These are phyloP conservation scores for Malurus alboscapulatus DNA, from an alignment of 2,113 vertebrate genomes.

Conservation along the genomic window DNA sequence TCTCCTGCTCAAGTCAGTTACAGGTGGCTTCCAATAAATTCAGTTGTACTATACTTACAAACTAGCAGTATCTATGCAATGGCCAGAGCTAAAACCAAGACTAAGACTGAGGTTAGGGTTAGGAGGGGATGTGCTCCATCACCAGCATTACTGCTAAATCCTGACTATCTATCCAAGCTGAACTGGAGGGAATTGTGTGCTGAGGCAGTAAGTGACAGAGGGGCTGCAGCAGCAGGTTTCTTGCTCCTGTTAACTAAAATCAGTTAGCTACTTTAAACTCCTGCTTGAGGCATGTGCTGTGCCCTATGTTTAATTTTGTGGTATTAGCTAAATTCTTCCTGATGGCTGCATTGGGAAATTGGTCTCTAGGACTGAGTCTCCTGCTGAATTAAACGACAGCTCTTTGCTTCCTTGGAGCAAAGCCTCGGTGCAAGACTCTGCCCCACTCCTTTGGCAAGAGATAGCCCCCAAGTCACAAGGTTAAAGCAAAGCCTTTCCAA, in stretches of 20 bases:
- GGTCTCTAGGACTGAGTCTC: neutral
- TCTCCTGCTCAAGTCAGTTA: neutral
- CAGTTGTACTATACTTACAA: neutral
- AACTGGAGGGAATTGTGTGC: accelerated
- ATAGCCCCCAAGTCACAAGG: neutral
- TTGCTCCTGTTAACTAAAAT: neutral
- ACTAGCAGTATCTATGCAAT: neutral
- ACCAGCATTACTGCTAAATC: neutral
- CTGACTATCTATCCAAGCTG: neutral
- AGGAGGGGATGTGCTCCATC: neutral
- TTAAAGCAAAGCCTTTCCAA: neutral
- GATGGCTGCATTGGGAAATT: neutral
- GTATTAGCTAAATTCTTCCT: neutral
- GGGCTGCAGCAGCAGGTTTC: neutral
- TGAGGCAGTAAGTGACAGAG: neutral
- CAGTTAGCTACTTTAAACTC: neutral
- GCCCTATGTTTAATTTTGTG: neutral
- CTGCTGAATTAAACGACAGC: neutral
- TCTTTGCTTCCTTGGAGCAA: neutral
- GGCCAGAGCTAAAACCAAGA: neutral
- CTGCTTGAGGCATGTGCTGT: neutral
- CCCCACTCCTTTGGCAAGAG: neutral
- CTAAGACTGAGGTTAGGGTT: neutral
- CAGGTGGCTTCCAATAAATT: neutral
- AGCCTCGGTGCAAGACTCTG: neutral